phyloP scores from a whole-genome alignment of 2,797 vertebrate genomes.

The Galagoides demidoff region DNA sequence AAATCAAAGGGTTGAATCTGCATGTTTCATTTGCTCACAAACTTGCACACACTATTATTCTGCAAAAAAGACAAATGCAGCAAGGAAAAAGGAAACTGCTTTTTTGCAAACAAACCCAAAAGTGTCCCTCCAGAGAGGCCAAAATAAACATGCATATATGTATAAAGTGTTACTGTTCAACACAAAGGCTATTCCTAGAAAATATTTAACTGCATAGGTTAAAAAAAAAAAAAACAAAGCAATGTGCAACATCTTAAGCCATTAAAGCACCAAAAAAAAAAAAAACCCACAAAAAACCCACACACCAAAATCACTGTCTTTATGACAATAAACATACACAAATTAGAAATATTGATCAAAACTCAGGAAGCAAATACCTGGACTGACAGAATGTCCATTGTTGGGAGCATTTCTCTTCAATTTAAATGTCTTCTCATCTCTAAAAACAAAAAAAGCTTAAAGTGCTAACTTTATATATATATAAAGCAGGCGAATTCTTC shows the following conservation, averaged over 20 bases:
- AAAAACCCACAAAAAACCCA: neutral
- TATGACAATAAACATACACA: slow-evolving; percentile 81
- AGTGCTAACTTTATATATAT: slow-evolving; percentile 88
- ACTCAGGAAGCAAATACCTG: slow-evolving; percentile 81
- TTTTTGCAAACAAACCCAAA: slow-evolving; percentile 84
- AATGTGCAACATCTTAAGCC: slow-evolving; percentile 90
- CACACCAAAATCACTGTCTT: slow-evolving; percentile 79
- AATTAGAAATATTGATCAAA: slow-evolving; percentile 82
- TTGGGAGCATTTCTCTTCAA: slow-evolving; percentile 83
- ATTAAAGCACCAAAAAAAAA: slow-evolving; percentile 88
- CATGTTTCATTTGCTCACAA: slow-evolving; percentile 80
- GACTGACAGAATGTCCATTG: slow-evolving; percentile 78
- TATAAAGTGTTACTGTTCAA: slow-evolving; percentile 88
- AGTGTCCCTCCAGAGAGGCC: slow-evolving; percentile 72
- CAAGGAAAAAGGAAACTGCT: slow-evolving; percentile 74
- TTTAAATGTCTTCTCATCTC: slow-evolving; percentile 81
- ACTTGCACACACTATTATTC: slow-evolving; percentile 72
- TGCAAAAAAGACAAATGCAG: slow-evolving; percentile 79
- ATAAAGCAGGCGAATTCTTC: slow-evolving; percentile 86
- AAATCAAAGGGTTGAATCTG: slow-evolving; percentile 75
- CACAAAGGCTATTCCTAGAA: slow-evolving; percentile 86
- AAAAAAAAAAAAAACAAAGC: slow-evolving; percentile 83
- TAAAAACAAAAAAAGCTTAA: slow-evolving; percentile 81
- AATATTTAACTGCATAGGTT: slow-evolving; percentile 90
- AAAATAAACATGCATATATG: slow-evolving; percentile 81